Evolutionary conservation across 2,888 invertebrate genomes (phyloP), one percentile per base, ranked within the genome.

Genomic region (Dryococelus australis): DNA sequence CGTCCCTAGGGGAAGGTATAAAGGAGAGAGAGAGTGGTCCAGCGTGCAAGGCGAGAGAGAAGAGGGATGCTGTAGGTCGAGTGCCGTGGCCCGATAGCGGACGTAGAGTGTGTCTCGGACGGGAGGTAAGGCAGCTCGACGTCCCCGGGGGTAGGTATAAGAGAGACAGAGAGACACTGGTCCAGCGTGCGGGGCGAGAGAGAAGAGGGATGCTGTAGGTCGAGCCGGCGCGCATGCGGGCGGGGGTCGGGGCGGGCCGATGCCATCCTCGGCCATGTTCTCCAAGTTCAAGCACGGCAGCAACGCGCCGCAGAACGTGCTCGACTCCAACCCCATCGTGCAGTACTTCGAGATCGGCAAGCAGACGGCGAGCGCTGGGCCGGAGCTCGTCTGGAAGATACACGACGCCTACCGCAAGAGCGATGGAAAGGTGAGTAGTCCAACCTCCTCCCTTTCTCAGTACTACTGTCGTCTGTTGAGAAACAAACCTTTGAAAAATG

Each of bases 381-480:
- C 98, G 0, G 98, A 98, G 91, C 94, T 97, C 90, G 95, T 97
- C 85, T 99, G 99, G 99, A 96, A 96, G 91, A 96, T 99, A 89
- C 97, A 97, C 92, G 98, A 98, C 90, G 98, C 97, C 0, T 96
- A 95, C 91, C 94, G 97, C 90, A 98, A 97, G 92, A 96, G 95
- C 89, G 98, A 99, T 91, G 96, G 96, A 90, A 97, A 97, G 96
- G 99, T 98, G 92, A 94, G 95, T 91, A 94, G 95, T 91, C 35
- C 43, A 0, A 10, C 0, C 83, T 35, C 16, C 20, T 35, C 8
- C 20, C 4, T 79, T 79, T 24, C 28, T 28, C 4, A 20, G 8
- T 79, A 79, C 35, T 35, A 35, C 35, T n/a, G 4, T 35, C 35
- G 35, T 35, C 35, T 35, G 35, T 35, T 35, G 1, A 35, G 35